Base-by-base conservation (phyloP, 2,888 invertebrate genomes). In the Hololepta plana region DNA sequence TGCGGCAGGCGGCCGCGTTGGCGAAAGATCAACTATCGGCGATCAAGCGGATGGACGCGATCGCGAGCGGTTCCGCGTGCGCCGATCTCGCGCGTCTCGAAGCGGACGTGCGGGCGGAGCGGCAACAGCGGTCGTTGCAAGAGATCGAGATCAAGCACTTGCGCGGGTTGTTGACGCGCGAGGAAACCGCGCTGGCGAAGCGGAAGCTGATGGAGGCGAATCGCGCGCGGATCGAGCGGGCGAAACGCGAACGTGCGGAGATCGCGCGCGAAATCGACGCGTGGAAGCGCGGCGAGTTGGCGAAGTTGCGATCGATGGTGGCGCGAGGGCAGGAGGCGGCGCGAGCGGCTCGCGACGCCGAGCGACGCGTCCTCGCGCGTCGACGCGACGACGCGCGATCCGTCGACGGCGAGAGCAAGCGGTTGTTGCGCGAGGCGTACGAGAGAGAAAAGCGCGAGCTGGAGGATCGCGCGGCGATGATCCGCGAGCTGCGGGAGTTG, bases 71-170 rank as follows among this genome's bases (percentile, higher is more conserved):
- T n/a, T n/a, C n/a, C n/a, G n/a, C n/a, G n/a, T n/a, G n/a, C n/a
- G n/a, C n/a, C n/a, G n/a, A n/a, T n/a, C n/a, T n/a, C n/a, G n/a
- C n/a, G n/a, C n/a, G n/a, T n/a, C n/a, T n/a, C n/a, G n/a, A n/a
- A n/a, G n/a, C n/a, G n/a, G n/a, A n/a, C n/a, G n/a, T n/a, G n/a
- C n/a, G n/a, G n/a, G n/a, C n/a, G n/a, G n/a, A n/a, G n/a, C n/a
- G n/a, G n/a, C n/a, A n/a, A n/a, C n/a, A n/a, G n/a, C n/a, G n/a
- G n/a, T n/a, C n/a, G n/a, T 35, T 66, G 15, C 49, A 60, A 29
- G 58, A 62, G 21, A 64, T 68, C 32, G 62, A 68, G 52, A 57
- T 48, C 36, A 68, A 67, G 44, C 68, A 67, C 47, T 43, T 69
- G 20, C 46, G 60, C 39, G 67, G 67, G 2, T 55, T 63, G 38